Conservation (phyloP, 2,888 invertebrate genomes). For the Lochmaea capreae region DNA sequence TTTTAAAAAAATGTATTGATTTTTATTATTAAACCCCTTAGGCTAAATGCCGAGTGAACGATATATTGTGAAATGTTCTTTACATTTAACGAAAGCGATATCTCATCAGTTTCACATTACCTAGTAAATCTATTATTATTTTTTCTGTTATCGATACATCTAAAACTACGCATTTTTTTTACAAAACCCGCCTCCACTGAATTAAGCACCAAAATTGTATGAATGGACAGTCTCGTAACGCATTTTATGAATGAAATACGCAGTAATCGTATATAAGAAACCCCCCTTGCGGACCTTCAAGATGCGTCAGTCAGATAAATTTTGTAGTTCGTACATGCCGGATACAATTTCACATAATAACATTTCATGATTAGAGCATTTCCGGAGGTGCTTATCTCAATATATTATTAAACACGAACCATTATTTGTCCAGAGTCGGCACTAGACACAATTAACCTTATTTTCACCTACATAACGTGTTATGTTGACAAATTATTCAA, state of each 20-base stretch:
- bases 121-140: too few relatives aligned
- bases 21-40: too few relatives aligned
- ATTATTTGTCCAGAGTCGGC: slow-evolving; percentile 1
- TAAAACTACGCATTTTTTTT: background rate
- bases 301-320: slow-evolving; percentile 27
- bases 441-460: background rate
- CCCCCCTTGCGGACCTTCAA: slow-evolving; percentile 5
- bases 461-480: too few relatives aligned
- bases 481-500: too few relatives aligned
- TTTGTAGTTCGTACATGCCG: slow-evolving; percentile 26
- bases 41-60: too few relatives aligned
- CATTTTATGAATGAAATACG: slow-evolving; percentile 13
- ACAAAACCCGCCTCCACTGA: background rate
- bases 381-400: slow-evolving; percentile 45
- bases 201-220: background rate
- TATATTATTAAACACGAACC: slow-evolving; percentile 36
- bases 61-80: too few relatives aligned
- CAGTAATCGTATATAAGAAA: slow-evolving; percentile 9
- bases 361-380: slow-evolving; percentile 43
- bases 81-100: too few relatives aligned
- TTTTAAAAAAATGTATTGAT: too few relatives aligned
- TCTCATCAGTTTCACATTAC: too few relatives aligned
- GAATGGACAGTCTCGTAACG: slow-evolving; percentile 2
- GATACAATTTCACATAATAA: slow-evolving; percentile 44
- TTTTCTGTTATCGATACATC: background rate